phyloP scores from a whole-genome alignment of 2,797 vertebrate species.

The Antrozous pallidus region DNA sequence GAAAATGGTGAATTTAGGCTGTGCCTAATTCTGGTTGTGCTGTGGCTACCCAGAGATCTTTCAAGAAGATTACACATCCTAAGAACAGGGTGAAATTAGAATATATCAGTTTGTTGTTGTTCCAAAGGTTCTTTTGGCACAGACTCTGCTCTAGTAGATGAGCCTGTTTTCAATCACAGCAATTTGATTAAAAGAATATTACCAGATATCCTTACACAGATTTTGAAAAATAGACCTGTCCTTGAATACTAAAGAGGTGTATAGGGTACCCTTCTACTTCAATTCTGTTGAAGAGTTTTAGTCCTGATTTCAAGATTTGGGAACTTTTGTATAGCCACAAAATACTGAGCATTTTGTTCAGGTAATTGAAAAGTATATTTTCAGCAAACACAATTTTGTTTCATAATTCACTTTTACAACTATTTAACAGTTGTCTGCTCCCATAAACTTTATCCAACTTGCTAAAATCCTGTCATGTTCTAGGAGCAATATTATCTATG shows the following conservation, averaged over 20 bases:
- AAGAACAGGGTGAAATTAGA: constrained; percentile 49
- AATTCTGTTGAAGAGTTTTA: not conserved
- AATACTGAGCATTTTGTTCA: not conserved
- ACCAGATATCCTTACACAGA: not conserved
- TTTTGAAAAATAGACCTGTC: not conserved
- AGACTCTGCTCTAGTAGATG: not conserved
- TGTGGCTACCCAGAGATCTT: constrained; percentile 50
- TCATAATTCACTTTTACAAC: constrained; percentile 15
- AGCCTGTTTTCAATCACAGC: constrained; percentile 21
- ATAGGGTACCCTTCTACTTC: not conserved
- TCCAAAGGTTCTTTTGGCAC: constrained; percentile 58
- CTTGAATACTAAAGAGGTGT: not conserved
- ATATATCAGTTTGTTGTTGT: constrained; percentile 47
- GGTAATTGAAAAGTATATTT: constrained; percentile 9
- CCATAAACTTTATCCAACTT: constrained; percentile 22
- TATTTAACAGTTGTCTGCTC: constrained; percentile 7
- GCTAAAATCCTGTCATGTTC: not conserved
- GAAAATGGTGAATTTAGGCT: constrained; percentile 66
- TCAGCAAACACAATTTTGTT: not conserved
- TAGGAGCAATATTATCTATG: not conserved
- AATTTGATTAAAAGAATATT: not conserved
- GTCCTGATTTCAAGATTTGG: not conserved
- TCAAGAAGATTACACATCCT: constrained; percentile 32
- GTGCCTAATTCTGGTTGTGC: constrained; percentile 38
- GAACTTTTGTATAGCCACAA: not conserved